These are phyloP conservation scores for Glossophaga mutica DNA, from an alignment of 2,797 vertebrate species.

Conservation along the genomic window DNA sequence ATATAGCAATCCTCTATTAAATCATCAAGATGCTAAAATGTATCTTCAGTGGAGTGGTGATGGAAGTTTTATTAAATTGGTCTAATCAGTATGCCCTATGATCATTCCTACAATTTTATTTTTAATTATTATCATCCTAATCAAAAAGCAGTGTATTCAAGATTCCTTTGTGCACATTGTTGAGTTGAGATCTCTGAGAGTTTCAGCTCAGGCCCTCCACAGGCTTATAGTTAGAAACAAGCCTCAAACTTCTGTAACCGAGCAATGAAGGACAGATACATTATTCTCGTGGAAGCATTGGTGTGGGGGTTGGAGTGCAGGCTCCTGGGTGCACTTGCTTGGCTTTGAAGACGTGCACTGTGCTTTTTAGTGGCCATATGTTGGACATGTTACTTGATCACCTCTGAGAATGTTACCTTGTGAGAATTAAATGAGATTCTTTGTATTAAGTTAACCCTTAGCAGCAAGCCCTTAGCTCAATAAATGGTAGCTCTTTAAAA, in stretches of 20 bases:
- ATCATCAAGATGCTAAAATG: constrained; percentile 67
- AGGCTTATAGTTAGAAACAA: constrained; percentile 20
- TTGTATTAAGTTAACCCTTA: not conserved
- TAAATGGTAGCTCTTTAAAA: not conserved
- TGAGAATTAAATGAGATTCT: not conserved
- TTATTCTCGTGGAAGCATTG: not conserved
- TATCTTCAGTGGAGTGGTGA: constrained; percentile 65
- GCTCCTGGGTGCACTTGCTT: not conserved
- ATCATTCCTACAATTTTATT: constrained; percentile 60
- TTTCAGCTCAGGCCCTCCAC: not conserved
- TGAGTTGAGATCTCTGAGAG: not conserved
- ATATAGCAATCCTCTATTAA: constrained; percentile 66
- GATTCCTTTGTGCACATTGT: not conserved
- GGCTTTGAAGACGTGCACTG: not conserved
- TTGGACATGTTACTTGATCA: not conserved
- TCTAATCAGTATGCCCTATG: constrained; percentile 63
- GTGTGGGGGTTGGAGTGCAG: not conserved
- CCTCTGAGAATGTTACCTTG: not conserved
- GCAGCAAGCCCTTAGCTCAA: not conserved
- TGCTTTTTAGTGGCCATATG: not conserved
- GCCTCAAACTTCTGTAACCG: not conserved
- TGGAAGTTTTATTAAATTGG: constrained; percentile 68
- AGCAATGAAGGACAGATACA: not conserved
- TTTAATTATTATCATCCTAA: constrained; percentile 66
- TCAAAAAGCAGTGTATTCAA: constrained; percentile 26